Conservation (phyloP, 2,888 invertebrate genomes). For the Lasioglossum oenotherae region DNA sequence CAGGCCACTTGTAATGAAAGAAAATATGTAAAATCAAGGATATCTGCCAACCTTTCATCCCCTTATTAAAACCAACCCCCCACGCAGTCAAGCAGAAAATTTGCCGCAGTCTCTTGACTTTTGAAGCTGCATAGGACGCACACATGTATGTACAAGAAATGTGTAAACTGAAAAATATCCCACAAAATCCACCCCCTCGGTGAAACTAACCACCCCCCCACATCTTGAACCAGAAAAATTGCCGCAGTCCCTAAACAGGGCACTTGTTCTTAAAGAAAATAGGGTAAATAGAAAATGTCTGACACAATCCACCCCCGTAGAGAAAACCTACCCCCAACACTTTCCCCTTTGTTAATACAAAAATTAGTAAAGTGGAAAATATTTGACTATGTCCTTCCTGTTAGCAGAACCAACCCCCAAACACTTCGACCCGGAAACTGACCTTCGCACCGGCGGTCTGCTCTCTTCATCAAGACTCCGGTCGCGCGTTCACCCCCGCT, state of each 20-base stretch:
- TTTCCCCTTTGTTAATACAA: neutral
- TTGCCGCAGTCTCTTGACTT: neutral
- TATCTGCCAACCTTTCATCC: neutral
- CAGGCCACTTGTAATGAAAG: neutral
- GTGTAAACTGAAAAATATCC: neutral
- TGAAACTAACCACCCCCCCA: neutral
- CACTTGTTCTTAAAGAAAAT: neutral
- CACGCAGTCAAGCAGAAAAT: neutral
- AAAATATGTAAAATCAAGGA: neutral
- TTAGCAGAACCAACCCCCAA: neutral
- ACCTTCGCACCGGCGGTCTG: conserved; percentile 36
- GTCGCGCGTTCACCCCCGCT: neutral
- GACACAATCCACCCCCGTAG: neutral
- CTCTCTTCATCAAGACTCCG: neutral
- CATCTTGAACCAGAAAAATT: neutral
- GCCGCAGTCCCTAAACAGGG: neutral
- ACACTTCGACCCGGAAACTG: conserved; percentile 17
- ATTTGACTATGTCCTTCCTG: neutral
- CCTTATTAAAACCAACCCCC: neutral
- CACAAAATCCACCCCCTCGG: neutral
- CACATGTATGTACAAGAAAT: neutral
- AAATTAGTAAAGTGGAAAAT: neutral
- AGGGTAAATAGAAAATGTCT: neutral
- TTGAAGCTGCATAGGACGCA: neutral
- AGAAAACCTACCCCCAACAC: neutral